Evolutionary conservation across 1,140 invertebrate species (phyloP), one percentile per base, ranked within the genome.

Genomic region (Camponotus vicinus): DNA sequence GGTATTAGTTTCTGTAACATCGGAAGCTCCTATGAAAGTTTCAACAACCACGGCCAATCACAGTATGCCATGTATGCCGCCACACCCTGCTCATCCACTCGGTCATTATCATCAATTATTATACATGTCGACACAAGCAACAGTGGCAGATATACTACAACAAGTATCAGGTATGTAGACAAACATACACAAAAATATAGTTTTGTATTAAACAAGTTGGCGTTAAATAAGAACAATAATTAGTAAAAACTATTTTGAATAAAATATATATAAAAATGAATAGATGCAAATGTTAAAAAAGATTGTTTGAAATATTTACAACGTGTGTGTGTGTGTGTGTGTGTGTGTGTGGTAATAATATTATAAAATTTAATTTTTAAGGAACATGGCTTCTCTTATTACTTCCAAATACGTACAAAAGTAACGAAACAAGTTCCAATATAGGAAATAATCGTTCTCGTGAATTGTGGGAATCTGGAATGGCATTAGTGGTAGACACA

Each of bases 61-160:
- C 34, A 93, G 90, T 80, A 86, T 91, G 70, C 92, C 93, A 13
- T 92, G 94, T 57, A 93, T 95, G 87, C 93, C 92, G 5, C 93
- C 93, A 11, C 95, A 95, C 94, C 94, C 94, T 63, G 91, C 95
- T 91, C 93, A 95, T 94, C 87, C 93, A 84, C 85, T 96, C 15
- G 96, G 96, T 0, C 95, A 96, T 88, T 94, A 95, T 88, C 97
- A 97, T 92, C 96, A 97, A 78, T 95, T 98, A 49, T 94, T 98
- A 21, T 96, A 96, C 73, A 96, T 98, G 87, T 97, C 97, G 75
- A 97, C 97, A 0, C 97, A 97, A 91, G 97, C 97, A 37, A 97
- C 97, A 0, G 96, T 97, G 89, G 94, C 95, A 64, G 96, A 97
- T 84, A 94, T 97, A 80, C 87, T 96, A 11, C 95, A 95, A 75